Conservation (phyloP, 2,888 invertebrate species). For the Eupithecia pulchellata region DNA sequence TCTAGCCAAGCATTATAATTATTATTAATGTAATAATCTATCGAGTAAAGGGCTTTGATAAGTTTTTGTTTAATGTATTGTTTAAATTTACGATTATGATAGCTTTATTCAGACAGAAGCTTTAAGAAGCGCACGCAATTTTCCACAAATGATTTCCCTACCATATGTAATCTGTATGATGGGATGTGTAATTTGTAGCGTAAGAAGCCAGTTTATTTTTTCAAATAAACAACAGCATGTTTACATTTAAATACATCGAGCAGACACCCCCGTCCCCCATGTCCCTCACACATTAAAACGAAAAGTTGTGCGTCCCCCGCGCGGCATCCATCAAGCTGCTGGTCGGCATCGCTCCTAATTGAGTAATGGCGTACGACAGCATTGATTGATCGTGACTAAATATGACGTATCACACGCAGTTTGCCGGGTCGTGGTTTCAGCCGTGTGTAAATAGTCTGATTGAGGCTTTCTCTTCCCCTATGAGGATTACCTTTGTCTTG, state of each 20-base stretch:
- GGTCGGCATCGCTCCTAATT: conserved; percentile 52
- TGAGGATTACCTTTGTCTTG: background rate
- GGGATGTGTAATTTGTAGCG: no score
- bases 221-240: background rate
- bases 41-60: no score
- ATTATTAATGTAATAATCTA: no score
- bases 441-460: background rate
- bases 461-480: background rate
- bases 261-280: conserved; percentile 11
- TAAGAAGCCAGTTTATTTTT: no score
- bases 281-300: conserved; percentile 15
- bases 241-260: background rate
- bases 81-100: no score
- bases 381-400: conserved; percentile 62
- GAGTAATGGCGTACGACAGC: conserved; percentile 67
- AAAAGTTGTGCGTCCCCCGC: conserved; percentile 29
- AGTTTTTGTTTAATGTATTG: no score
- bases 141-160: no score
- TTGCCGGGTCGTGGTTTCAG: conserved; percentile 18
- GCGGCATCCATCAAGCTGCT: conserved; percentile 61
- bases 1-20: no score
- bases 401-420: conserved; percentile 47
- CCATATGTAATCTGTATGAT: no score
- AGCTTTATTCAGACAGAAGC: no score
- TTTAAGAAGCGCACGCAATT: no score